Base-by-base conservation (phyloP, 1,140 invertebrate species). In the Atta cephalotes region DNA sequence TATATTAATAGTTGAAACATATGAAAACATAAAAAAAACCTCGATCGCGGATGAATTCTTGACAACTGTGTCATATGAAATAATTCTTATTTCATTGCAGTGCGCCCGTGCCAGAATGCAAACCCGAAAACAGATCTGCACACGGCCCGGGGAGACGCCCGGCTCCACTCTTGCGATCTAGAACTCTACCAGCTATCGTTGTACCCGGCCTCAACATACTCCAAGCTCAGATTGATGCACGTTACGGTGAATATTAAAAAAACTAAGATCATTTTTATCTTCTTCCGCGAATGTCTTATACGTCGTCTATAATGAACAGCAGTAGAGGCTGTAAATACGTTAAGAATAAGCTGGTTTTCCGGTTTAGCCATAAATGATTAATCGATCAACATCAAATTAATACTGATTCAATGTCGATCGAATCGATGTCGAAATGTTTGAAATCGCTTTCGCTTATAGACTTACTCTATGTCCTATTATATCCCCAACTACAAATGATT, bases 111-210 rank as follows among this genome's bases (percentile, higher is more conserved):
- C 31, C 91, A 81, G 93, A 94, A 93, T 95, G 95, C 92, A 95
- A 96, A 84, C 84, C 93, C 77, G 93, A 94, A 87, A 71, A 86
- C 66, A 92, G 93, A 89, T 76, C 88, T 16, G 74, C 88, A 12
- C 93, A 94, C 39, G 94, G 94, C 87, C 89, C 94, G 88, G 93
- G 94, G 81, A 95, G 95, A 85, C 92, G 94, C 60, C 97, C 97
- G 63, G 97, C 98, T 0, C 98, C 98, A 0, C 95, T 98, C 86
- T 95, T 98, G 72, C 96, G 98, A 86, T 98, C 98, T 14, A 96
- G 98, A 90, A 98, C 98, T 6, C 95, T 98, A 66, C 98, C 98
- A 21, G 97, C 98, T 74, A 98, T 98, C 92, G 97, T 98, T n/a
- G 97, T 98, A 51, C 98, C 98, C 4, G 97, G 98, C 68, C 96